Percentiles rank a stretch among this genome's conserved stretches.
These are phyloP conservation scores for Martes martes DNA, from an alignment of 2,113 vertebrate species.

Conservation along the genomic window DNA sequence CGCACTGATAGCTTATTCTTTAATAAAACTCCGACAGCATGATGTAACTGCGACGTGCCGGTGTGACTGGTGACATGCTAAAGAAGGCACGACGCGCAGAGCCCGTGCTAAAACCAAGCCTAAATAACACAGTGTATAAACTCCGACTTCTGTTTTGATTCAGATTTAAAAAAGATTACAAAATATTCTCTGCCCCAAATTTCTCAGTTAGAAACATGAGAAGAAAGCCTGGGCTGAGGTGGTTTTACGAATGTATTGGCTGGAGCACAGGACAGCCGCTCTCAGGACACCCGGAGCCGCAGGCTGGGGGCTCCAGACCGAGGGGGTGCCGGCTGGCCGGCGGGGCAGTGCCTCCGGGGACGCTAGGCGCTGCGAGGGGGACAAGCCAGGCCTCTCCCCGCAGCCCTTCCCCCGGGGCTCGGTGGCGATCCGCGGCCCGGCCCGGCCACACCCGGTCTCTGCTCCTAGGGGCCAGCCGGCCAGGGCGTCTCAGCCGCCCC, in stretches of 20 bases:
- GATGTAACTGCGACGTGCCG: not conserved
- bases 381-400: fast-evolving
- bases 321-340: not conserved
- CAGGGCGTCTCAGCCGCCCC: slow-evolving; percentile 76
- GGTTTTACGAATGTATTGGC: not conserved
- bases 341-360: fast-evolving
- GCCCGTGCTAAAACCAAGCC: not conserved
- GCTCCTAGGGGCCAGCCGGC: not conserved
- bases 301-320: not conserved
- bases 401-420: not conserved
- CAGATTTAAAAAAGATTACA: slow-evolving; percentile 45
- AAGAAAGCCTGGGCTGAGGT: slow-evolving; percentile 9
- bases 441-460: not conserved
- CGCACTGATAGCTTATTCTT: not conserved
- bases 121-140: not conserved
- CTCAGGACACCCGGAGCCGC: too few species aligned
- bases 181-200: slow-evolving; percentile 4
- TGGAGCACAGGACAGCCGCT: not conserved
- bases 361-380: fast-evolving
- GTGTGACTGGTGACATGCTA: not conserved
- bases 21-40: not conserved
- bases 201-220: not conserved
- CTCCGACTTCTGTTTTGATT: not conserved
- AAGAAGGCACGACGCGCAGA: not conserved
- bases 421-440: not conserved